Percentiles rank a stretch among this genome's conserved stretches.
Evolutionary conservation across 2,888 invertebrate species (phyloP).

Genomic region (Gisinianus flammeolus): DNA sequence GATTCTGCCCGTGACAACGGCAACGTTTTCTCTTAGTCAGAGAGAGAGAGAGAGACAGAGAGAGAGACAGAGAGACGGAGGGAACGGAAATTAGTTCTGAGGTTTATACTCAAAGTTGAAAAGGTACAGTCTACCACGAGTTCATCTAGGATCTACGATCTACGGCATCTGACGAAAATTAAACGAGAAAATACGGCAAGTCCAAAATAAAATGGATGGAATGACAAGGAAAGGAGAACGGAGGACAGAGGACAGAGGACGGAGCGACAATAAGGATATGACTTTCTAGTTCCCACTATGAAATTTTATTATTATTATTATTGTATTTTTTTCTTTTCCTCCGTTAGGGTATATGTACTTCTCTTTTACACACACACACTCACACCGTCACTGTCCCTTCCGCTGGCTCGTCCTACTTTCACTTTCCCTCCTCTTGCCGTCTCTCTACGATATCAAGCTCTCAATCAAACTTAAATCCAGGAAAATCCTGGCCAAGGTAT

Average conservation of each 20-base stretch:
- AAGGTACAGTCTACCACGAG: no score
- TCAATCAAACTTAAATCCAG: conserved; percentile 23
- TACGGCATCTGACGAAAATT: no score
- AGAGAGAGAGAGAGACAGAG: neutral
- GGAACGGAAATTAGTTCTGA: neutral
- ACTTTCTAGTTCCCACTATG: no score
- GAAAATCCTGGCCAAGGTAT: conserved; percentile 17
- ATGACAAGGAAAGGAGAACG: no score
- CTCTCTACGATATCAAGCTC: neutral
- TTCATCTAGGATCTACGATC: no score
- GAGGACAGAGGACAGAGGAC: no score
- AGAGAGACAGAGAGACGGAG: conserved; percentile 2
- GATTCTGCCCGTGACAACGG: neutral
- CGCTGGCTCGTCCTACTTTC: neutral
- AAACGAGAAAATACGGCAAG: no score
- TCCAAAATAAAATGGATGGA: no score
- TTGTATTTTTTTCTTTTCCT: neutral
- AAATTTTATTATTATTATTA: no score
- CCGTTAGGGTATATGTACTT: no score
- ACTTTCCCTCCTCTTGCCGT: neutral
- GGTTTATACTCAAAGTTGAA: neutral
- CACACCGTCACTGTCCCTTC: neutral
- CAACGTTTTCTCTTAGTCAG: neutral
- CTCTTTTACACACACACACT: no score
- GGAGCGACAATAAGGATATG: no score